Percentiles rank a stretch among this genome's conserved stretches.
phyloP scores from a whole-genome alignment of 2,113 vertebrate species.

The Thalassoma bifasciatum region DNA sequence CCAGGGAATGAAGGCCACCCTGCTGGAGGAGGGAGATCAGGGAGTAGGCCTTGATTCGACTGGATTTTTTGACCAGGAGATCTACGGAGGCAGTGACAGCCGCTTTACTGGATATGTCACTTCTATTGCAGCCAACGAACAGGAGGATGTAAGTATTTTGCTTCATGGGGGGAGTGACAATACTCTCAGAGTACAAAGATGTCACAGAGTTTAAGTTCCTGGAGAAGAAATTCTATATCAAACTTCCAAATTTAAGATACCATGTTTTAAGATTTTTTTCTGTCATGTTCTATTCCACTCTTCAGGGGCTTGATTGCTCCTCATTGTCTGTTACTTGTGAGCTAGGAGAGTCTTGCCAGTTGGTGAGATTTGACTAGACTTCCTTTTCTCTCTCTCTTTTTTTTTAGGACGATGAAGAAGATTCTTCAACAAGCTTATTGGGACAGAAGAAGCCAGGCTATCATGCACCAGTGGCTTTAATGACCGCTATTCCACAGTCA shows the following conservation, averaged over 20 bases:
- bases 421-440: slow-evolving; percentile 93
- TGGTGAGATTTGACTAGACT: slow-evolving; percentile 65
- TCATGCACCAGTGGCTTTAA: slow-evolving; percentile 96
- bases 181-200: too few relatives aligned
- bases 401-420: slow-evolving; percentile 95
- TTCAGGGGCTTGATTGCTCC: slow-evolving; percentile 37
- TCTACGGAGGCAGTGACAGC: slow-evolving; percentile 97
- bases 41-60: slow-evolving; percentile 98
- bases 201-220: too few relatives aligned
- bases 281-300: neutral
- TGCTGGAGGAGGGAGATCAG: slow-evolving; percentile 89
- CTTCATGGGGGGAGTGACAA: too few relatives aligned
- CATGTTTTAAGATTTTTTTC: neutral
- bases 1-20: slow-evolving; percentile 95
- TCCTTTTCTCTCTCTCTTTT: slow-evolving; percentile 9
- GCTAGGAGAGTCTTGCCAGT: slow-evolving; percentile 57
- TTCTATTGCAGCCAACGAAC: slow-evolving; percentile 97
- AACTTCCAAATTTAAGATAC: too few relatives aligned
- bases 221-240: too few relatives aligned
- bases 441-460: slow-evolving; percentile 98
- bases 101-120: slow-evolving; percentile 98
- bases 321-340: slow-evolving; percentile 26
- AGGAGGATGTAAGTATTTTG: slow-evolving; percentile 91
- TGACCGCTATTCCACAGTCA: slow-evolving; percentile 98
- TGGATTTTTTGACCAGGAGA: slow-evolving; percentile 97